Evolutionary conservation across 2,888 invertebrate genomes (phyloP), one percentile per base, ranked within the genome.

Genomic region (Thymelicus sylvestris): DNA sequence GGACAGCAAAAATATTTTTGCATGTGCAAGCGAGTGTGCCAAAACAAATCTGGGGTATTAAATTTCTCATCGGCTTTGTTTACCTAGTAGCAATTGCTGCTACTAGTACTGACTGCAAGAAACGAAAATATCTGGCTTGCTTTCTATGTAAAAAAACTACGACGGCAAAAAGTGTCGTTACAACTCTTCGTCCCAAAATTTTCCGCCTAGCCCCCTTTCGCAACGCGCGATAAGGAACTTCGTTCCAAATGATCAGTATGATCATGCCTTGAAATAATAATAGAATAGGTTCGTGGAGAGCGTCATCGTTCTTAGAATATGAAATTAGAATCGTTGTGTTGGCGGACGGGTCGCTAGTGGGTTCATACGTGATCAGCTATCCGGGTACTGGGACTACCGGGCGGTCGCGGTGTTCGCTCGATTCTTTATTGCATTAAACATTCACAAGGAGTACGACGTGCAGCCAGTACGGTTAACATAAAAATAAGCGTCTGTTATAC

Each of bases 401-500:
- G 62, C 68, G 78, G 76, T 78, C 75, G 82, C 80, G 80, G 79
- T 79, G 75, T 82, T 83, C 83, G 76, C 83, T 84, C 83, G 84
- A 83, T 84, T 86, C 88, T 79, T 82, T 82, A 85, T 85, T 83
- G 79, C 87, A 92, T 93, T 88, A 93, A 93, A 91, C 84, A 92
- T 93, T 92, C 90, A 92, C 76, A 73, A 81, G 79, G 74, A 84
- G 81, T 85, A 86, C 87, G 85, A 87, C 86, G 83, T 83, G 77
- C 74, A 67, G 65, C 19, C 75, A 76, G 76, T 77, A 24, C 67
- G 83, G 75, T 87, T 88, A 85, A 91, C 90, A 90, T 92, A 93
- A 93, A 94, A 94, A 93, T 93, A 89, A 91, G 87, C 88, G 86
- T 86, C 88, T 93, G 90, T 94, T 92, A 93, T 91, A 92, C 90